These are phyloP conservation scores for Triplophysa yarkandensis DNA, from an alignment of 2,797 vertebrate species.

Conservation along the genomic window DNA sequence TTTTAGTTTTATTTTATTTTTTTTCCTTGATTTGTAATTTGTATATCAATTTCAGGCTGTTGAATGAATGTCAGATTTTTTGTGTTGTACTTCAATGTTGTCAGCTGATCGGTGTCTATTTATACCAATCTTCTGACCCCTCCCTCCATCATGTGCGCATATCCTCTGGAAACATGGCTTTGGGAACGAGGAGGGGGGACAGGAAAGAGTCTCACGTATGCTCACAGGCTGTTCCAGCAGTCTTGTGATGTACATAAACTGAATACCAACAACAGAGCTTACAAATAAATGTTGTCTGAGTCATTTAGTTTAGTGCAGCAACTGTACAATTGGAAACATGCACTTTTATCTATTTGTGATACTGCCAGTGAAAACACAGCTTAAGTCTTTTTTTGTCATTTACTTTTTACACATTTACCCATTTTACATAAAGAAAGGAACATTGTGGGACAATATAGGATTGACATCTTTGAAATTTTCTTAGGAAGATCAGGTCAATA, in stretches of 20 bases:
- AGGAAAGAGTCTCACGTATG: conserved; percentile 5
- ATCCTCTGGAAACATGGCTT: conserved; percentile 3
- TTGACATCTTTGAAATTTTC: too few relatives aligned
- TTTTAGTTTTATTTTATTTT: conserved; percentile 60
- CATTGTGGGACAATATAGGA: too few relatives aligned
- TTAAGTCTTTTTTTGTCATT: too few relatives aligned
- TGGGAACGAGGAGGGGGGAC: background rate
- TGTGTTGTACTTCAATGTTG: conserved; percentile 11
- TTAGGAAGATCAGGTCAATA: too few relatives aligned
- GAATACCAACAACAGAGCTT: background rate
- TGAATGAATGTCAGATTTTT: background rate
- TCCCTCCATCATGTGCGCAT: background rate
- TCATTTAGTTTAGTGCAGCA: background rate
- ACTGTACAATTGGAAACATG: background rate
- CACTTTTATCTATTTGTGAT: too few relatives aligned
- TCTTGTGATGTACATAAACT: background rate
- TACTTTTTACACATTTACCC: too few relatives aligned
- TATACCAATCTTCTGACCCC: background rate
- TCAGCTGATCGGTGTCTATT: conserved; percentile 17
- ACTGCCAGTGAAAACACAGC: too few relatives aligned
- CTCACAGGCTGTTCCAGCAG: background rate
- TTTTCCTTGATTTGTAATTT: background rate
- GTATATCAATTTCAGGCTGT: background rate
- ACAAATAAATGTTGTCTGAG: background rate
- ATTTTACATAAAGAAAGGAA: too few relatives aligned